Evolutionary conservation across 2,888 invertebrate species (phyloP).

Genomic region (Euproctis similis): DNA sequence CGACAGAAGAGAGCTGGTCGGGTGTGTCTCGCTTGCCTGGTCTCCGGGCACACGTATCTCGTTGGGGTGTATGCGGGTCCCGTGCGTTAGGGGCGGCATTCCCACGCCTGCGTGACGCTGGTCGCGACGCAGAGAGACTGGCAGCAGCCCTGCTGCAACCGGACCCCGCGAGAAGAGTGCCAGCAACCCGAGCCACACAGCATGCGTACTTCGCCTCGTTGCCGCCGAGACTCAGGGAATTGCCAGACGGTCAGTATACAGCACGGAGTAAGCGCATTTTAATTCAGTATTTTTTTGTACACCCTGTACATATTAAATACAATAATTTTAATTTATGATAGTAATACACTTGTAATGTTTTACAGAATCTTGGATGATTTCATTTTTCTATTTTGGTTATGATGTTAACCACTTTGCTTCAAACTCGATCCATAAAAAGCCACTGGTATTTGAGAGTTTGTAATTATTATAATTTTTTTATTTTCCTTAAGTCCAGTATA

Average conservation of each 20-base stretch:
- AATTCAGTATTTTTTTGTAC: no score
- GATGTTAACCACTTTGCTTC: no score
- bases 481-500: no score
- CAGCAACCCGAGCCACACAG: slow-evolving; percentile 89
- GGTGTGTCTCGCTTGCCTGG: slow-evolving; percentile 92
- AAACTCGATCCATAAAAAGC: no score
- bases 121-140: slow-evolving; percentile 90
- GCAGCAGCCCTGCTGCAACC: slow-evolving; percentile 89
- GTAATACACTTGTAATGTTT: no score
- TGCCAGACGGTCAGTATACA: slow-evolving; percentile 89
- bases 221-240: slow-evolving; percentile 90
- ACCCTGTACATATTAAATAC: no score
- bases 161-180: slow-evolving; percentile 89
- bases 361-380: no score
- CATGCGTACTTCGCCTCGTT: slow-evolving; percentile 94
- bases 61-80: slow-evolving; percentile 80
- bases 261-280: neutral
- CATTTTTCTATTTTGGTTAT: no score
- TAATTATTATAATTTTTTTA: no score
- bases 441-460: no score
- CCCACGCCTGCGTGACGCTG: slow-evolving; percentile 92
- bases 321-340: no score
- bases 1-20: slow-evolving; percentile 94
- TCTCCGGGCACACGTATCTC: slow-evolving; percentile 81
- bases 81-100: slow-evolving; percentile 89